phyloP scores from a whole-genome alignment of 2,888 invertebrate genomes.

The Dorcus hopei region DNA sequence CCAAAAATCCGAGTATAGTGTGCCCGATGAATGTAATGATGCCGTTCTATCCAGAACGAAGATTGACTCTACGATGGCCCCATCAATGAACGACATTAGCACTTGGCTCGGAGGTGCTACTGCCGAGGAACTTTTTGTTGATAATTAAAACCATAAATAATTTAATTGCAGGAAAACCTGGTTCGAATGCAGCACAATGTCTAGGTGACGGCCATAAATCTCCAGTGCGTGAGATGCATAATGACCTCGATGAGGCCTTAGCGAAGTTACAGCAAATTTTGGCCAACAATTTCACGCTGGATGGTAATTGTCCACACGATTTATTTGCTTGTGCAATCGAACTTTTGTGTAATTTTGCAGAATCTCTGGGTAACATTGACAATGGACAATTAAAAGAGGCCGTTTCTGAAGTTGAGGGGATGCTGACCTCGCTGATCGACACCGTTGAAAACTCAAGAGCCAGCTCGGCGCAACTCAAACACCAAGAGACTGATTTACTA shows the following conservation, averaged over 20 bases:
- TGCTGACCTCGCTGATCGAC: slow-evolving; percentile 64
- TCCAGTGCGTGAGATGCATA: slow-evolving; percentile 56
- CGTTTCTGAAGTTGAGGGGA: slow-evolving; percentile 68
- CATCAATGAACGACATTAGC: slow-evolving; percentile 61
- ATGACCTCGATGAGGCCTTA: slow-evolving; percentile 66
- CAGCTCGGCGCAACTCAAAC: slow-evolving; percentile 10
- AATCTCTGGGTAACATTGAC: slow-evolving; percentile 57
- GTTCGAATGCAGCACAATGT: slow-evolving; percentile 1
- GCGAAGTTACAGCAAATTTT: slow-evolving; percentile 69
- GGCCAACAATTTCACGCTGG: slow-evolving; percentile 64
- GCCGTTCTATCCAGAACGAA: slow-evolving; percentile 19
- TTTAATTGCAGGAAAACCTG: slow-evolving; percentile 8
- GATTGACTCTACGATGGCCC: slow-evolving; percentile 46
- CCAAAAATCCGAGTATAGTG: slow-evolving; percentile 40
- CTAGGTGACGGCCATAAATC: slow-evolving; percentile 15
- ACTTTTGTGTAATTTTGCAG: slow-evolving; percentile 28
- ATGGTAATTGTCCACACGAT: slow-evolving; percentile 49
- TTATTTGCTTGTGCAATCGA: neutral
- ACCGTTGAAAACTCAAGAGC: slow-evolving; percentile 56
- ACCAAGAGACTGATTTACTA: slow-evolving; percentile 3
- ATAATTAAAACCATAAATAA: neutral
- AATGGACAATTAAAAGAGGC: slow-evolving; percentile 66
- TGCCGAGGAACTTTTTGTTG: slow-evolving; percentile 23
- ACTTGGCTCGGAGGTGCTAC: slow-evolving; percentile 62
- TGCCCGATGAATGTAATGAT: slow-evolving; percentile 30